A percentile compares a stretch with the other conserved stretches of the same genome.
These are phyloP conservation scores for Characodon lateralis DNA, from an alignment of 2,797 vertebrate species.

Conservation along the genomic window DNA sequence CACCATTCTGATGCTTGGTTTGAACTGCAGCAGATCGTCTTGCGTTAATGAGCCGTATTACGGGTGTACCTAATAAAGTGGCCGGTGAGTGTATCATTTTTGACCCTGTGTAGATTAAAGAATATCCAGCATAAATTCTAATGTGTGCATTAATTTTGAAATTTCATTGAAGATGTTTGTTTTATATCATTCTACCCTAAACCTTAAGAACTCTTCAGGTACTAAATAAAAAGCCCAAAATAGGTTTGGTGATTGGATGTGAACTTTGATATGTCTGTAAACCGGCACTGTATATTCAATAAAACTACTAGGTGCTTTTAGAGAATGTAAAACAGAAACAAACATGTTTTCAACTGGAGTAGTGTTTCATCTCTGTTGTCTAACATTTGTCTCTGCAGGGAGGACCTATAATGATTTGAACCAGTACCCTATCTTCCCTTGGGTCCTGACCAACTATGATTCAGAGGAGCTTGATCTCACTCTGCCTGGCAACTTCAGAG, in stretches of 20 bases:
- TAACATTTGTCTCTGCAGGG: constrained; percentile 72
- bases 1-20: no score
- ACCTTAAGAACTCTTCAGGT: not conserved
- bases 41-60: no score
- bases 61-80: no score
- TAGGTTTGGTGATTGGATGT: not conserved
- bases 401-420: constrained; percentile 98
- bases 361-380: not conserved
- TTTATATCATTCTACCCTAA: not conserved
- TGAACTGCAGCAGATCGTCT: no score
- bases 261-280: not conserved
- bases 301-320: not conserved
- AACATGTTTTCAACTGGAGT: not conserved
- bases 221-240: not conserved
- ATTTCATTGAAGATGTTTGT: not conserved
- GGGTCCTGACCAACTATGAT: constrained; percentile 98
- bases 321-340: not conserved
- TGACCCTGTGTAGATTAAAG: no score
- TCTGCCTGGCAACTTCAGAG: constrained; percentile 97
- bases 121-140: not conserved
- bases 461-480: constrained; percentile 97
- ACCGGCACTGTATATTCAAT: not conserved
- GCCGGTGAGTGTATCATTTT: not conserved
- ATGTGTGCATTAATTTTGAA: not conserved
- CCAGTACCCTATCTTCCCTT: constrained; percentile 97